phyloP scores from a whole-genome alignment of 2,888 invertebrate species.

The Volucella inanis region DNA sequence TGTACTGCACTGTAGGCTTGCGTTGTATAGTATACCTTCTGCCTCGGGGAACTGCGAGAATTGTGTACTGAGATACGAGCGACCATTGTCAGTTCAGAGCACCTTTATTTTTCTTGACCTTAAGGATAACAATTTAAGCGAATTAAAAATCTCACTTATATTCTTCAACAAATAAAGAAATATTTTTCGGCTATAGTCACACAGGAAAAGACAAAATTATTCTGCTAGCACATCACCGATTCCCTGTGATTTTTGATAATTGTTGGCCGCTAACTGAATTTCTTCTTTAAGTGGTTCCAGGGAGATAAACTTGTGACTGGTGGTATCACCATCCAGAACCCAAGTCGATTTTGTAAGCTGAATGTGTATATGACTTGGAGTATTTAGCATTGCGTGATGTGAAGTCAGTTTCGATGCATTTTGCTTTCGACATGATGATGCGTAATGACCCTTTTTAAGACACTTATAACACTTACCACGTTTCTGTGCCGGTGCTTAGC shows the following conservation, averaged over 20 bases:
- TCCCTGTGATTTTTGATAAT: too few relatives aligned
- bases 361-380: too few relatives aligned
- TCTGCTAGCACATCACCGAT: conserved; percentile 9
- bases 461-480: conserved; percentile 39
- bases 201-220: conserved; percentile 18
- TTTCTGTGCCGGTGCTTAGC: neutral
- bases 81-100: conserved; percentile 43
- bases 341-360: conserved; percentile 16
- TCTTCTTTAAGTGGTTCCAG: conserved; percentile 23
- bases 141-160: conserved; percentile 5
- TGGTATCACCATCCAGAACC: conserved; percentile 32
- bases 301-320: conserved; percentile 22
- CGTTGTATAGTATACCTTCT: too few relatives aligned
- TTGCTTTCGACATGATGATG: conserved; percentile 7
- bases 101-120: neutral
- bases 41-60: too few relatives aligned
- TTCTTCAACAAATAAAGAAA: conserved; percentile 12
- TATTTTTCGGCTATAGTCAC: conserved; percentile 14
- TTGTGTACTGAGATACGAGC: too few relatives aligned
- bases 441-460: conserved; percentile 29
- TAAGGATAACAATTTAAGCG: conserved; percentile 2
- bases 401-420: conserved; percentile 12
- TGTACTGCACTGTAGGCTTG: too few relatives aligned
- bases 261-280: too few relatives aligned
- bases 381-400: conserved; percentile 34